Percentiles rank a stretch among this genome's conserved stretches.
These are phyloP conservation scores for Xylota segnis DNA, from an alignment of 2,888 invertebrate species.

Conservation along the genomic window DNA sequence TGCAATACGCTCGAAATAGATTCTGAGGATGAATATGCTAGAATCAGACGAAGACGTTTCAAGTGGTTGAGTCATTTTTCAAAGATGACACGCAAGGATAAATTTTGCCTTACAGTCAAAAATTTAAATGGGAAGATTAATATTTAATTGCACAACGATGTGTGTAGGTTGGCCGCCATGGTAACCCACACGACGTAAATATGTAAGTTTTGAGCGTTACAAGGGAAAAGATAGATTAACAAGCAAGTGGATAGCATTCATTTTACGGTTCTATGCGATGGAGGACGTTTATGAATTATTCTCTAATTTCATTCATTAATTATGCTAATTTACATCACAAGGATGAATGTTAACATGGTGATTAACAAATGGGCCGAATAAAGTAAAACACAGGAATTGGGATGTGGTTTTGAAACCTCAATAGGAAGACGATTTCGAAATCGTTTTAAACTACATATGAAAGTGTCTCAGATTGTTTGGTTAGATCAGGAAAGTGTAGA, in stretches of 20 bases:
- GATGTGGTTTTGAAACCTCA: background rate
- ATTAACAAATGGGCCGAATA: background rate
- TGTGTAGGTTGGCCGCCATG: conserved; percentile 5
- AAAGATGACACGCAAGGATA: conserved; percentile 34
- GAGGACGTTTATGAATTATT: conserved; percentile 15
- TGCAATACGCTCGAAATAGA: conserved; percentile 39
- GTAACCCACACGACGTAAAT: background rate
- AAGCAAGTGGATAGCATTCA: conserved; percentile 17
- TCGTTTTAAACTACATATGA: background rate
- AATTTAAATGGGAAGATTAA: conserved; percentile 17
- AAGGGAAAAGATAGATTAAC: conserved; percentile 11
- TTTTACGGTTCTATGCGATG: background rate
- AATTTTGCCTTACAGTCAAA: background rate
- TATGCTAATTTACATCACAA: background rate
- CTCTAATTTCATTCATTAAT: conserved; percentile 19
- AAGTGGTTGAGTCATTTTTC: conserved; percentile 53
- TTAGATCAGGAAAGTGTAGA: too few relatives aligned
- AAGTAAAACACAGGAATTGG: background rate
- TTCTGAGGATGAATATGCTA: conserved; percentile 5
- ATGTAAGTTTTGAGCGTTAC: conserved; percentile 11
- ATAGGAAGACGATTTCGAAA: background rate
- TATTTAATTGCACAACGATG: conserved; percentile 31
- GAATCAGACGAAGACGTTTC: conserved; percentile 11
- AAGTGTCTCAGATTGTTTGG: too few relatives aligned
- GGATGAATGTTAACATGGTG: background rate